A percentile compares a stretch with the other conserved stretches of the same genome.
phyloP scores from a whole-genome alignment of 2,113 vertebrate species.

The Rhinoderma darwinii region DNA sequence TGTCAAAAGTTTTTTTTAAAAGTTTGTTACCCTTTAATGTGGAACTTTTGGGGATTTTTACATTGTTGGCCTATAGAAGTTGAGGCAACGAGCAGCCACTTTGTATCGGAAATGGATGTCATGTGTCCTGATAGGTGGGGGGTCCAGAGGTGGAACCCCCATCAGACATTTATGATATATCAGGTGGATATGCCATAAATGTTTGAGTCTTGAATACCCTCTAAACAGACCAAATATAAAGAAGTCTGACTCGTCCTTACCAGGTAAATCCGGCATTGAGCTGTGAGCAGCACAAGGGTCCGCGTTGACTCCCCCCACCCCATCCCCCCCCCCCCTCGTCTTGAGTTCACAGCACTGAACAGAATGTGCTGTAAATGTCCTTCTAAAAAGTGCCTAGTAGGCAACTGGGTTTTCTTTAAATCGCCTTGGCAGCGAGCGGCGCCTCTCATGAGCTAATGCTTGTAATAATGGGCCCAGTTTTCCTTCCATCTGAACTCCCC shows the following conservation, averaged over 20 bases:
- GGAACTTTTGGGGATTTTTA: too few species aligned
- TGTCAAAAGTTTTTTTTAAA: too few species aligned
- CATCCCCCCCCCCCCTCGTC: neutral
- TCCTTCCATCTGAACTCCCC: conserved; percentile 5
- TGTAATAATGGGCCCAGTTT: conserved; percentile 29
- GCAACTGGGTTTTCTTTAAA: neutral
- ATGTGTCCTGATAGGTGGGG: too few species aligned
- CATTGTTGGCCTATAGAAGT: too few species aligned
- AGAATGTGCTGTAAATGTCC: conserved; percentile 20
- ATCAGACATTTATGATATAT: too few species aligned
- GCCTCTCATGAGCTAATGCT: conserved; percentile 30
- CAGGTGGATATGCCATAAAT: too few species aligned
- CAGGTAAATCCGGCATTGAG: neutral
- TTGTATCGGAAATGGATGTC: too few species aligned
- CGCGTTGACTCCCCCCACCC: too few species aligned
- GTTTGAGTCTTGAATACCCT: too few species aligned
- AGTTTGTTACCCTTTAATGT: too few species aligned
- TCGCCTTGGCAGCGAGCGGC: neutral
- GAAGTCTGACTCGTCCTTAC: neutral
- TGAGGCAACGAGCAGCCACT: too few species aligned
- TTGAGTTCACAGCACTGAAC: neutral
- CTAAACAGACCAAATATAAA: neutral
- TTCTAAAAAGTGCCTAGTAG: conserved; percentile 27
- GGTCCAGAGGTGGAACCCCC: too few species aligned
- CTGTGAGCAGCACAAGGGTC: neutral